Evolutionary conservation across 2,888 invertebrate species (phyloP).

Genomic region (Leptinotarsa tumamoca): DNA sequence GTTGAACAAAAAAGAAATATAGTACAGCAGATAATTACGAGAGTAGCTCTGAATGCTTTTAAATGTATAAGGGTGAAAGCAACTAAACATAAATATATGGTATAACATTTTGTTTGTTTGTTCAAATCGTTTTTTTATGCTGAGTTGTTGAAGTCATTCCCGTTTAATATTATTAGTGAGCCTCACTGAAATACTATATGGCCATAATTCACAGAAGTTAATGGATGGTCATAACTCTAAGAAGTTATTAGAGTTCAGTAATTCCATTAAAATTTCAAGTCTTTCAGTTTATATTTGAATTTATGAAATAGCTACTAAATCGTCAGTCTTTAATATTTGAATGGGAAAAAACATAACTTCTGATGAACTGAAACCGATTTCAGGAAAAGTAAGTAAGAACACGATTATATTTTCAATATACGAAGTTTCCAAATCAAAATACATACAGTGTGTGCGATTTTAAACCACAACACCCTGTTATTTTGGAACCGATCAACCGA

Average conservation of each 20-base stretch:
- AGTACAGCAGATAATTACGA: too few species aligned
- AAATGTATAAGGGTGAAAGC: not conserved
- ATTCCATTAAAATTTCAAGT: not conserved
- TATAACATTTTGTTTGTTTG: slow-evolving; percentile 15
- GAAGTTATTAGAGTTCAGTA: not conserved
- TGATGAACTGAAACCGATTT: too few species aligned
- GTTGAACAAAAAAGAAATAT: too few species aligned
- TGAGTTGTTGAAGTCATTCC: slow-evolving; percentile 8
- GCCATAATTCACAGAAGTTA: not conserved
- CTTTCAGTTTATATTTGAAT: not conserved
- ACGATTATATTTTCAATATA: too few species aligned
- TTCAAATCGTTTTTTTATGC: slow-evolving; percentile 17
- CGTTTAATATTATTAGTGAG: not conserved
- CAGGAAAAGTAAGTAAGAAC: too few species aligned
- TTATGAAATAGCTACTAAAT: not conserved
- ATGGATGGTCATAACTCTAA: not conserved
- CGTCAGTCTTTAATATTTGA: too few species aligned
- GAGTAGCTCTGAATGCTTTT: not conserved
- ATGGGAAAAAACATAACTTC: too few species aligned
- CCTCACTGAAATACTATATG: slow-evolving; percentile 11
- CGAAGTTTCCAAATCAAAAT: too few species aligned
- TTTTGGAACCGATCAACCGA: too few species aligned
- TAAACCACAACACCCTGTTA: too few species aligned
- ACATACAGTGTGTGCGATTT: too few species aligned
- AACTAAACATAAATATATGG: not conserved